Evolutionary conservation across 2,888 invertebrate species (phyloP).

Genomic region (Phyllotreta cruciferae): DNA sequence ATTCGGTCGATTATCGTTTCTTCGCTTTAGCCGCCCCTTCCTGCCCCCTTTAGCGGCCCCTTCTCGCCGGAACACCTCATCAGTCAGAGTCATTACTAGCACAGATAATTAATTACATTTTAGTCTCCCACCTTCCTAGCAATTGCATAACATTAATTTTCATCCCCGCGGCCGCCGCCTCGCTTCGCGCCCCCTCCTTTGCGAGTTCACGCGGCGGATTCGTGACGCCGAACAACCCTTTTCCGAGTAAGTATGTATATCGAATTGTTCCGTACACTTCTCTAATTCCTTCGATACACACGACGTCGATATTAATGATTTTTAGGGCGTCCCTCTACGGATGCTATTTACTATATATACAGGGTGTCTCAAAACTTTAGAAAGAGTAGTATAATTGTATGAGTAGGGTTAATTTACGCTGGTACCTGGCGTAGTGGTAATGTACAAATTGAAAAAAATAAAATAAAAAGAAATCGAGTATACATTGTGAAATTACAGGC

Average conservation of each 20-base stretch:
- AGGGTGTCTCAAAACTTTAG: too few relatives aligned
- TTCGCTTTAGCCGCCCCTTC: conserved; percentile 36
- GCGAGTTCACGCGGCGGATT: conserved; percentile 2
- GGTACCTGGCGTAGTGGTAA: too few relatives aligned
- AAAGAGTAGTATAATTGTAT: too few relatives aligned
- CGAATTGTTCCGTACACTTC: conserved; percentile 5
- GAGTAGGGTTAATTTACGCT: too few relatives aligned
- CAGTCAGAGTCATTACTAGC: conserved; percentile 70
- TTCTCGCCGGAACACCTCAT: conserved; percentile 63
- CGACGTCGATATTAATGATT: not conserved
- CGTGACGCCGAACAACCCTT: conserved; percentile 24
- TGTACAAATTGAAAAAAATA: conserved; percentile 38
- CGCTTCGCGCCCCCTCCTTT: conserved; percentile 27
- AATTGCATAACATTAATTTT: conserved; percentile 64
- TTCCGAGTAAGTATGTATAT: conserved; percentile 1
- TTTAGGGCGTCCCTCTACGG: too few relatives aligned
- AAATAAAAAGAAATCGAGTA: conserved; percentile 40
- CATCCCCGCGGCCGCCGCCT: conserved; percentile 42
- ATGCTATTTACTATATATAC: too few relatives aligned
- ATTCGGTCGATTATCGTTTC: conserved; percentile 55
- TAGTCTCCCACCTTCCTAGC: conserved; percentile 65
- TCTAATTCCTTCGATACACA: not conserved
- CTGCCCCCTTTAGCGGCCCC: conserved; percentile 41
- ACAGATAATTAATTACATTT: conserved; percentile 71
- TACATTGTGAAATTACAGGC: conserved; percentile 31